phyloP scores from a whole-genome alignment of 2,888 invertebrate genomes.

The Apocheima hispidaria region DNA sequence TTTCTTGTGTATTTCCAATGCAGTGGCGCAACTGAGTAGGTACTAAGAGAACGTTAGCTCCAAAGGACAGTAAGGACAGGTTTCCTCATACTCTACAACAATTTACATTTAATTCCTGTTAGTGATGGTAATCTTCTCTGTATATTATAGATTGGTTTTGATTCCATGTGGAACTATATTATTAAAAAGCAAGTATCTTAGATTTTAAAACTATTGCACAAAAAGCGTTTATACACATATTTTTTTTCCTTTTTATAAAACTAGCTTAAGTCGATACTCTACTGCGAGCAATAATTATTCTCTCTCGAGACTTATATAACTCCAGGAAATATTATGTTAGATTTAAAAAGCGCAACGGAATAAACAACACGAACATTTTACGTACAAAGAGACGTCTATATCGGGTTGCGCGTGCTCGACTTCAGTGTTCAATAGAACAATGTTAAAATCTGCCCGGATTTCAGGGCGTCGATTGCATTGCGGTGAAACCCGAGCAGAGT shows the following conservation, averaged over 20 bases:
- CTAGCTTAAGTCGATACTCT: conserved; percentile 37
- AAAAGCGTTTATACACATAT: conserved; percentile 39
- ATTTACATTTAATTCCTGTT: conserved; percentile 39
- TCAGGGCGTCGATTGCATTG: background rate
- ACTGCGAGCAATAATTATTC: conserved; percentile 19
- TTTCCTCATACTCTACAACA: conserved; percentile 39
- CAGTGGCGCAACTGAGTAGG: conserved; percentile 67
- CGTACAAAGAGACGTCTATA: conserved; percentile 16
- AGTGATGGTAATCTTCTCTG: conserved; percentile 30
- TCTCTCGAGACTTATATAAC: conserved; percentile 8
- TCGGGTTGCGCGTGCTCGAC: conserved; percentile 4
- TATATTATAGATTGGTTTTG: conserved; percentile 36
- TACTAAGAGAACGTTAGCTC: conserved; percentile 64
- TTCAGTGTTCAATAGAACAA: background rate
- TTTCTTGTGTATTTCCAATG: conserved; percentile 79
- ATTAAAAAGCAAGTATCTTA: conserved; percentile 38
- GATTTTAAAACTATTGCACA: conserved; percentile 39
- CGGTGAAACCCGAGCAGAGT: conserved; percentile 6
- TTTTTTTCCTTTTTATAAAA: conserved; percentile 35
- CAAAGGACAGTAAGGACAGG: conserved; percentile 57
- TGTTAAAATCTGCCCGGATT: background rate
- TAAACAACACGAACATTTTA: conserved; percentile 16
- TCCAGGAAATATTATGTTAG: conserved; percentile 5
- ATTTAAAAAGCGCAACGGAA: conserved; percentile 21
- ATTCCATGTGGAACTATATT: conserved; percentile 38